phyloP scores from a whole-genome alignment of 2,888 invertebrate genomes.

The Rhamnusium bicolor region DNA sequence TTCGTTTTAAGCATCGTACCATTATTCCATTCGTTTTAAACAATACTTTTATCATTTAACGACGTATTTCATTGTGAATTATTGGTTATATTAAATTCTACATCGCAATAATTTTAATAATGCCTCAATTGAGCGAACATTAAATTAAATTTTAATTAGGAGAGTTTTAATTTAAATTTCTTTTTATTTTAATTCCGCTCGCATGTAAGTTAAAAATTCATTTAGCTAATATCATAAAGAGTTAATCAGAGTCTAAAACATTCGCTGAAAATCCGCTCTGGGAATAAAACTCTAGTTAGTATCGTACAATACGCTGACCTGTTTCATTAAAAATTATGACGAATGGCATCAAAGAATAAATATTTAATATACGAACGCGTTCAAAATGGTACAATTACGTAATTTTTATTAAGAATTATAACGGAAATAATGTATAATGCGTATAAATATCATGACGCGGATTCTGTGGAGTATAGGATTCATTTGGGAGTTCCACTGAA shows the following conservation, averaged over 20 bases:
- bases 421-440: too few species aligned
- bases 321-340: slow-evolving; percentile 24
- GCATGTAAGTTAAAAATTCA: slow-evolving; percentile 32
- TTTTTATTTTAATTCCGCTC: slow-evolving; percentile 12
- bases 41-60: too few species aligned
- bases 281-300: slow-evolving; percentile 2
- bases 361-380: slow-evolving; percentile 3
- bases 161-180: slow-evolving; percentile 1
- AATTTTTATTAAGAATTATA: neutral
- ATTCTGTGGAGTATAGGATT: too few species aligned
- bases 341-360: slow-evolving; percentile 19
- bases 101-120: neutral
- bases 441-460: too few species aligned
- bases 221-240: slow-evolving; percentile 30
- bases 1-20: too few species aligned
- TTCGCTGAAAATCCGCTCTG: slow-evolving; percentile 9
- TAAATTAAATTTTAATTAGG: neutral
- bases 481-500: too few species aligned
- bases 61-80: too few species aligned
- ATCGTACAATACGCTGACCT: slow-evolving; percentile 10
- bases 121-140: neutral
- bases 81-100: too few species aligned
- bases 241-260: slow-evolving; percentile 27
- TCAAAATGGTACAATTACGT: neutral
- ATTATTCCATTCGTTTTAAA: too few species aligned